phyloP scores from a whole-genome alignment of 2,113 vertebrate species.

The Gnathonemus echidnorhynchus region DNA sequence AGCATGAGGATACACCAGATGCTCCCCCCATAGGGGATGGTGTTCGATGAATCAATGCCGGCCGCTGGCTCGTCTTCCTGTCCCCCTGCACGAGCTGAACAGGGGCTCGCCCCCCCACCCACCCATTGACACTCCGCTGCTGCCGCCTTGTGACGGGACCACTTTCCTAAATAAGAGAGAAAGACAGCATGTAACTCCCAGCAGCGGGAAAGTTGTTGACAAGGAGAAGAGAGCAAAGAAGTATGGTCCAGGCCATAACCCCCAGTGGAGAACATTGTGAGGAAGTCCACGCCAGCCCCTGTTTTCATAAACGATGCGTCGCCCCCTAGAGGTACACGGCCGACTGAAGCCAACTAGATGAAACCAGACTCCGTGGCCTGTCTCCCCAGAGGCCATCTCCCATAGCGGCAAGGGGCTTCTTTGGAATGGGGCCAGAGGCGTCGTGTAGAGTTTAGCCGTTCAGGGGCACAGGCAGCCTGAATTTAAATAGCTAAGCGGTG shows the following conservation, averaged over 20 bases:
- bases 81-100: neutral
- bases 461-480: slow-evolving; percentile 10
- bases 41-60: neutral
- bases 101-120: neutral
- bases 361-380: neutral
- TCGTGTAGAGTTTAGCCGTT: slow-evolving; percentile 26
- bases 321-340: neutral
- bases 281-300: neutral
- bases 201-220: slow-evolving; percentile 14
- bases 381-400: neutral
- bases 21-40: neutral
- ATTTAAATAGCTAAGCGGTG: slow-evolving; percentile 23
- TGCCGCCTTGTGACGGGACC: slow-evolving; percentile 19
- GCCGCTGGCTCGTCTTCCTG: neutral
- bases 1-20: neutral
- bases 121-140: slow-evolving; percentile 20
- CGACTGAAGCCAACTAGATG: neutral
- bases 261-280: neutral
- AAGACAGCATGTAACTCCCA: slow-evolving; percentile 21
- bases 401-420: neutral
- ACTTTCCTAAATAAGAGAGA: slow-evolving; percentile 32
- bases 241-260: neutral
- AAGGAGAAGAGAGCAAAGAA: slow-evolving; percentile 14
- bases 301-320: neutral
- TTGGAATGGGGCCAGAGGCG: slow-evolving; percentile 16